Base-by-base conservation (phyloP, 1,140 invertebrate species). In the Leptonema lineaticorne region DNA sequence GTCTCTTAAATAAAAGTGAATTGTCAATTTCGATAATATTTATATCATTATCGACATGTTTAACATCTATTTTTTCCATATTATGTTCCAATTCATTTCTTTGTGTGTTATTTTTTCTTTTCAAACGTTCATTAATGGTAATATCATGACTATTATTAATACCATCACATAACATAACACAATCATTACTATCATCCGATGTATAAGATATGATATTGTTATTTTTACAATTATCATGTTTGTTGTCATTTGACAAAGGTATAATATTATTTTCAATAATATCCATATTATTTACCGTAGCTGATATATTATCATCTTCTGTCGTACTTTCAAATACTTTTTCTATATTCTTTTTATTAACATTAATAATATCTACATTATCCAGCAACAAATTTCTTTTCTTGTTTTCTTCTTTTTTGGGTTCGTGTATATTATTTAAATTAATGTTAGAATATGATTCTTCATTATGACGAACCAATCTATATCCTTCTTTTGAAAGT, bases 401-500 rank as follows among this genome's bases (percentile, higher is more conserved):
- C 30, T 6, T 33, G 5, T 33, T 11, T 33, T 33, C 11, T 33
- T 33, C 30, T 5, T 33, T 33, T 33, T 33, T 11, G 5, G 30
- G 5, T 33, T 6, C 30, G 11, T 33, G n/a, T n/a, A n/a, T n/a
- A n/a, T n/a, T n/a, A n/a, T n/a, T n/a, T n/a, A n/a, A n/a, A n/a
- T n/a, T n/a, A n/a, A n/a, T n/a, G n/a, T n/a, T n/a, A n/a, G n/a
- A n/a, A n/a, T n/a, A n/a, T n/a, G n/a, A n/a, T n/a, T n/a, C n/a
- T n/a, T 63, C 30, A 28, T 72, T 53, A 56, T 81, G 76, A 74
- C 76, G 76, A 60, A 78, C 76, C 8, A 82, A 73, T 75, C 76
- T 78, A 57, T 87, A 88, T 1, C 87, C 87, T 45, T 83, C 74
- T 72, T 82, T 82, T 56, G 82, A 79, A n/a, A 88, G 77, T 50